Evolutionary conservation across 2,797 vertebrate species (phyloP).

Genomic region (Lutjanus argentimaculatus): DNA sequence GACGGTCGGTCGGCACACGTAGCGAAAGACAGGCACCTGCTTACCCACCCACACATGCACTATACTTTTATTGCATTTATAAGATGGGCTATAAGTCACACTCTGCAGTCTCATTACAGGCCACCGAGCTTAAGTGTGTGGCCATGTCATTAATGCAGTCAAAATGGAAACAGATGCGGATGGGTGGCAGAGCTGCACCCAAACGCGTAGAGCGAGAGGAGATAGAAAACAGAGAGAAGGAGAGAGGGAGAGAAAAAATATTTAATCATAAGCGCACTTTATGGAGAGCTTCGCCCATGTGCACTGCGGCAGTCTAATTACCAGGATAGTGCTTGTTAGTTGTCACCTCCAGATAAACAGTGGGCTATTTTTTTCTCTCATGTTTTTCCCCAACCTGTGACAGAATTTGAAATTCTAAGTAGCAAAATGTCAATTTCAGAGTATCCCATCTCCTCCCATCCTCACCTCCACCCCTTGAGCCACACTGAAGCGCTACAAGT

Average conservation of each 20-base stretch:
- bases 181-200: constrained; percentile 51
- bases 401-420: constrained; percentile 78
- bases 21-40: constrained; percentile 27
- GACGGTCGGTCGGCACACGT: neutral
- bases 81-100: constrained; percentile 61
- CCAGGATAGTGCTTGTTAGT: constrained; percentile 78
- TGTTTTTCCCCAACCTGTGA: constrained; percentile 44
- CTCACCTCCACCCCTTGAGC: constrained; percentile 10
- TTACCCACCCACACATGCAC: constrained; percentile 9
- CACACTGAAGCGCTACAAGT: constrained; percentile 34
- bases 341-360: constrained; percentile 83
- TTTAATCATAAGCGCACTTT: constrained; percentile 70
- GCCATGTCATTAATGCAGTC: constrained; percentile 58
- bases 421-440: constrained; percentile 67
- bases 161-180: constrained; percentile 64
- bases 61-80: constrained; percentile 51
- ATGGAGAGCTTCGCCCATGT: constrained; percentile 63
- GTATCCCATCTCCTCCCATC: constrained; percentile 23
- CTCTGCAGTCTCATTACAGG: constrained; percentile 59
- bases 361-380: constrained; percentile 38
- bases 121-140: constrained; percentile 41
- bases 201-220: constrained; percentile 30
- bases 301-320: constrained; percentile 77
- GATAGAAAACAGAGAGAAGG: constrained; percentile 4
- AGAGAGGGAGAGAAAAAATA: constrained; percentile 52